Conservation (phyloP, 1,140 invertebrate genomes). For the Listronotus oregonensis region DNA sequence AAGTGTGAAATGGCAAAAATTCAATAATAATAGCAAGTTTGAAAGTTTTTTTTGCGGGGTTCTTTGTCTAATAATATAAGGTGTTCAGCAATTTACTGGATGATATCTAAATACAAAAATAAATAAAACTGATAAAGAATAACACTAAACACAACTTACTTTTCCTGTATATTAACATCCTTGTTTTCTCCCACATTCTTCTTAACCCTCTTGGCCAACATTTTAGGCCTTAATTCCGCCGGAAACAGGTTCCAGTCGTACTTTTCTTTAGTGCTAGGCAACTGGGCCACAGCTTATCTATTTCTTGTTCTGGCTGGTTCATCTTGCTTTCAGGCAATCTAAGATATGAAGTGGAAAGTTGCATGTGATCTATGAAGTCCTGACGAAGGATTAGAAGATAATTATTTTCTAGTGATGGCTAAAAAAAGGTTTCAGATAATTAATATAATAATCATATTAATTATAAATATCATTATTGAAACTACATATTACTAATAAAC, state of each 20-base stretch:
- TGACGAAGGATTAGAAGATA: conserved; percentile 67
- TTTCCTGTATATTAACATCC: conserved; percentile 54
- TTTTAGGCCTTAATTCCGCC: conserved; percentile 61
- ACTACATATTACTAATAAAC: too few relatives aligned
- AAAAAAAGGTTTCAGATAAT: too few relatives aligned
- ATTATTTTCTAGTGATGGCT: conserved; percentile 55
- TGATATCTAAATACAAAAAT: too few relatives aligned
- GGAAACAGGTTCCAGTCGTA: conserved; percentile 65
- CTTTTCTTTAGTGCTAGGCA: conserved; percentile 55
- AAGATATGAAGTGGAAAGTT: conserved; percentile 61
- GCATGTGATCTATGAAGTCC: conserved; percentile 64
- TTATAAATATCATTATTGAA: too few relatives aligned
- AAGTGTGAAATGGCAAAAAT: too few relatives aligned
- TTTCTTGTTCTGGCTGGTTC: conserved; percentile 68
- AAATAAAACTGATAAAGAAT: too few relatives aligned
- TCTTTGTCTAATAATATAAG: too few relatives aligned
- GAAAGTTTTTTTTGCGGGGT: too few relatives aligned
- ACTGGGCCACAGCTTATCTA: conserved; percentile 65
- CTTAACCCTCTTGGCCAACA: conserved; percentile 46
- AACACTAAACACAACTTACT: conserved; percentile 29
- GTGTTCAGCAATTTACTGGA: too few relatives aligned
- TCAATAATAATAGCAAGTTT: too few relatives aligned
- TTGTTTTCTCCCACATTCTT: conserved; percentile 37
- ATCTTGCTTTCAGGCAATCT: conserved; percentile 52
- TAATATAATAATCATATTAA: too few relatives aligned